A percentile compares a stretch with the other conserved stretches of the same genome.
These are phyloP conservation scores for Drosophila testacea DNA, from an alignment of 2,888 invertebrate species.

Conservation along the genomic window DNA sequence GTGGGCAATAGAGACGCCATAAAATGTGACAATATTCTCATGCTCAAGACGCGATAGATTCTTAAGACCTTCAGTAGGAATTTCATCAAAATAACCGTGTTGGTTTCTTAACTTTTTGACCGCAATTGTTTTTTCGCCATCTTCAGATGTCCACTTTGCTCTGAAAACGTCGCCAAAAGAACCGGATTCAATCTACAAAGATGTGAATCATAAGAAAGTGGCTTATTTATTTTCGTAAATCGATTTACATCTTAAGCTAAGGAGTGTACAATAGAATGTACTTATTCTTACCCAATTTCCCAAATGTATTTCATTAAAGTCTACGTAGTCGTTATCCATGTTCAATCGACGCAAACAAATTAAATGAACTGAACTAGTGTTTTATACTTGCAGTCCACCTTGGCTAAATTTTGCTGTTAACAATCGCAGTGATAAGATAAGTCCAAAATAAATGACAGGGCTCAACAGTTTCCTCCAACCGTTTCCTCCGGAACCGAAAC, in stretches of 20 bases:
- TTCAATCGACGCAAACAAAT: not conserved
- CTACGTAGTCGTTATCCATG: not conserved
- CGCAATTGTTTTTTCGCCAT: not conserved
- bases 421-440: too few relatives aligned
- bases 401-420: not conserved
- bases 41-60: not conserved
- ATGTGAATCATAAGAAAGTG: not conserved
- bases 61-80: not conserved
- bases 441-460: too few relatives aligned
- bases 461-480: too few relatives aligned
- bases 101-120: not conserved
- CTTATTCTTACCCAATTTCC: not conserved
- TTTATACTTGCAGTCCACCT: not conserved
- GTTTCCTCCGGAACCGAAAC: too few relatives aligned
- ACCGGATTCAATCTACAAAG: not conserved
- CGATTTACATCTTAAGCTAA: not conserved
- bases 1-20: not conserved
- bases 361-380: not conserved
- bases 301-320: not conserved
- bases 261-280: not conserved
- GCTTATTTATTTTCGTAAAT: not conserved
- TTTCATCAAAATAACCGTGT: not conserved
- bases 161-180: not conserved
- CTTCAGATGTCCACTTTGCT: not conserved
- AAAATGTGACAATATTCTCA: slow-evolving; percentile 14